Evolutionary conservation across 2,797 vertebrate species (phyloP), one percentile per base, ranked within the genome.

Genomic region (Eulemur coronatus): DNA sequence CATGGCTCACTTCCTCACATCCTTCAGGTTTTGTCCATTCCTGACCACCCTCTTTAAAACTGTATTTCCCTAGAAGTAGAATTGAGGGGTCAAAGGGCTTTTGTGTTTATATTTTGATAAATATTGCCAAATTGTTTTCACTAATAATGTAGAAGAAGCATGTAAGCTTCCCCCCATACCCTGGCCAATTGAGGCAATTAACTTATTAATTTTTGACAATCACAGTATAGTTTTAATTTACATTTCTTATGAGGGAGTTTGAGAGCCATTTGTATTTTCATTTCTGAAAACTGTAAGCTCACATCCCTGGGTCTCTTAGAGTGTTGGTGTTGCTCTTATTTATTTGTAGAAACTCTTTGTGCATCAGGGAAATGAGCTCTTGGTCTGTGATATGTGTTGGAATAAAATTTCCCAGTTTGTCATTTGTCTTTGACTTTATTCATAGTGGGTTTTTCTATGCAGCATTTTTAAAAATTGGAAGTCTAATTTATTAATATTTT

Each of bases 301-400:
- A 52, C 24, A 38, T 73, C 17, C 8, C 28, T 59, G 48, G 20
- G n/a, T 33, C 26, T 57, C 4, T 69, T 15, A 57, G 50, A 20
- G 43, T 72, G 9, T 55, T 72, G 48, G 14, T 81, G 5, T 76
- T 82, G 85, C 79, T 92, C 48, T 87, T 70, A 24, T 48, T 76
- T 92, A 75, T 43, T 81, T 79, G 18, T 43, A 63, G 80, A 93
- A 79, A n/a, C 4, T 85, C 48, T 93, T 96, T 89, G 50, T 67
- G 38, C 46, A 43, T 7, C n/a, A 61, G 15, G 38, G 20, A 95
- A 97, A 81, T 79, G 10, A 95, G 24, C 41, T 67, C 30, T 84
- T 96, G 50, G 43, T 61, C 11, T 93, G 48, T 73, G 43, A 63
- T 38, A 76, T 14, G 43, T 75, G 18, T 38, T 96, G 30, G 35